These are phyloP conservation scores for Sebastes wilsoni DNA, from an alignment of 2,797 vertebrate genomes.

Conservation along the genomic window DNA sequence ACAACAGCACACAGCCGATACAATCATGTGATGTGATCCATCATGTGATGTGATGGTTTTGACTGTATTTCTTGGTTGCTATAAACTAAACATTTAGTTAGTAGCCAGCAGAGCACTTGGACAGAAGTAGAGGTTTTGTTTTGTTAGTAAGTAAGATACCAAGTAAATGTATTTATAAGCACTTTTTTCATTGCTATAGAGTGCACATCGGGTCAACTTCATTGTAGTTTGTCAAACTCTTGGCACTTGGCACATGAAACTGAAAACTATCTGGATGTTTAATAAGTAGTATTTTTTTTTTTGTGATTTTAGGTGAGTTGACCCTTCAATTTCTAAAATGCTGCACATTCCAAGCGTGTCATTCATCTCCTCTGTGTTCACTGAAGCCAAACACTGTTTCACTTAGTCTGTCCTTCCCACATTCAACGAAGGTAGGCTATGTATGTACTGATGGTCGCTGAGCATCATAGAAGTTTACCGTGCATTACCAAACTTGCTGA, in stretches of 20 bases:
- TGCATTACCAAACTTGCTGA: not conserved
- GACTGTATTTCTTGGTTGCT: not conserved
- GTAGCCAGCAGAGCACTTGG: not conserved
- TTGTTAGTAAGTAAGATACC: not conserved
- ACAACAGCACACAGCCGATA: not conserved
- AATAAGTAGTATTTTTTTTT: not conserved
- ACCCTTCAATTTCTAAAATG: slow-evolving; percentile 6
- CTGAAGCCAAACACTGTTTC: not conserved
- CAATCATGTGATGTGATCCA: not conserved
- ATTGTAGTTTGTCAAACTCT: not conserved
- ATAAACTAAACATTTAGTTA: not conserved
- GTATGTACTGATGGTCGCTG: not conserved
- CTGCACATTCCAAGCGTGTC: slow-evolving; percentile 34
- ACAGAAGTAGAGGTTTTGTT: not conserved
- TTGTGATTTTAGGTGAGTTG: not conserved
- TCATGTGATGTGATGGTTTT: not conserved
- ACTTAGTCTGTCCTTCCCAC: not conserved
- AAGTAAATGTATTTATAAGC: not conserved
- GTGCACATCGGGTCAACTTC: not conserved
- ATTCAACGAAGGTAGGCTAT: not conserved
- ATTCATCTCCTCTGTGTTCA: slow-evolving; percentile 8
- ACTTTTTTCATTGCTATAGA: not conserved
- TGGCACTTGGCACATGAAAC: not conserved
- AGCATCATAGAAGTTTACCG: not conserved
- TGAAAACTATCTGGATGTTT: not conserved